Percentiles rank a stretch among this genome's conserved stretches.
Conservation (phyloP, 2,888 invertebrate genomes). For the Scotopteryx bipunctaria region DNA sequence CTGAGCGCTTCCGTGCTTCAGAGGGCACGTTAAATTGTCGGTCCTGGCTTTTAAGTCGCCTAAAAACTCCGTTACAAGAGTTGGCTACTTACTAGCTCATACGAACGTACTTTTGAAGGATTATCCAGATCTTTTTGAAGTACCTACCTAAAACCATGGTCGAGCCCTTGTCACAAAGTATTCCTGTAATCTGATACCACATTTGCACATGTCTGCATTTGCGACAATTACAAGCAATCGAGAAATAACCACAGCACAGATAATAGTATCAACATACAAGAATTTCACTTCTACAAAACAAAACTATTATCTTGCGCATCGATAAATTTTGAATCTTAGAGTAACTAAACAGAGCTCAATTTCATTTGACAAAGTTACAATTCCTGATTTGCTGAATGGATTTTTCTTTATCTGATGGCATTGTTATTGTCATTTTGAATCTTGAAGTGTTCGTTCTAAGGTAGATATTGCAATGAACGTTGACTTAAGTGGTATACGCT, state of each 20-base stretch:
- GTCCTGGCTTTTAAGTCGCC: no score
- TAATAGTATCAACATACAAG: background rate
- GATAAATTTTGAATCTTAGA: background rate
- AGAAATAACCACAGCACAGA: constrained; percentile 3
- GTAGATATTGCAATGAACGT: background rate
- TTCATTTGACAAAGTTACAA: background rate
- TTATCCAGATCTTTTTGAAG: no score
- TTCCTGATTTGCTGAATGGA: background rate
- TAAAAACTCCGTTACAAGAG: no score
- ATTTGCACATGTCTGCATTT: constrained; percentile 11
- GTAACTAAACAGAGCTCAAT: background rate
- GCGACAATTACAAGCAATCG: constrained; percentile 23
- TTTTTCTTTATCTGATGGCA: no score
- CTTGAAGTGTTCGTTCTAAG: background rate
- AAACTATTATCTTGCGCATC: background rate
- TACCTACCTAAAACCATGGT: background rate
- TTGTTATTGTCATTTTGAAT: constrained; percentile 1
- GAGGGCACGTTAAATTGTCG: no score
- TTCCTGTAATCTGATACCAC: constrained; percentile 9
- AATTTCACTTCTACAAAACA: background rate
- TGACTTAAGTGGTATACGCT: background rate
- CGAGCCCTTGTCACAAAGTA: background rate
- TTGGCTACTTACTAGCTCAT: no score
- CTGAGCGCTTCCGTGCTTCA: no score
- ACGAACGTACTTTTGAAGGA: no score